Base-by-base conservation (phyloP, 2,888 invertebrate species). In the Drosophila mimica region DNA sequence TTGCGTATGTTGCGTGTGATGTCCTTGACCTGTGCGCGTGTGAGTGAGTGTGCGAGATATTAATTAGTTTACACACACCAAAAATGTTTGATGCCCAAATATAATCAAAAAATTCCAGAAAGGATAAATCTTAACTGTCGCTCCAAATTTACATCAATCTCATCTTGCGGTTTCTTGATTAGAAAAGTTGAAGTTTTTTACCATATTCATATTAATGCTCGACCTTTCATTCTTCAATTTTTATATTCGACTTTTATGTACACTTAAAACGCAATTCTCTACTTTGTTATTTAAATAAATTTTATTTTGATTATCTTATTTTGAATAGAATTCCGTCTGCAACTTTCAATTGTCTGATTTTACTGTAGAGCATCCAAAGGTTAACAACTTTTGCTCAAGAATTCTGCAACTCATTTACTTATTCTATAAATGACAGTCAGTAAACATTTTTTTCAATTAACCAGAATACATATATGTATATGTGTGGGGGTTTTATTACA, bases 1-100 rank as follows among this genome's bases (percentile, higher is more conserved):
- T 97, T 97, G 89, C 96, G 95, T 89, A 96, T 95, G 91, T 97
- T 96, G 81, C 97, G 94, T 81, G 95, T 95, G 74, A 96, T 94
- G 93, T 97, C 97, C 89, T 84, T 84, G 81, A 84, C 89, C 84
- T 84, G 69, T 25, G 40, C 20, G 25, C 25, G 59, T 25, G 31
- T 15, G 20, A 1, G 48, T 38, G 17, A 36, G 15, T 40, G 36
- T 30, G 15, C 9, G 13, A 11, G 9, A 58, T 31, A 62, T 81
- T 77, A 71, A 77, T 78, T 77, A 64, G 51, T 52, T 62, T 75
- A 34, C 25, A 62, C 34, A 40, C 40, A 59, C 17, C 49, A 65
- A 20, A 33, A 51, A 17, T 8, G 13, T 11, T 20, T 30, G 9
- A 4, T 11, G 49, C 25, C 13, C 20, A 25, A 54, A 38, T 15